phyloP scores from a whole-genome alignment of 2,888 invertebrate genomes.

The Stomorhina lunata region DNA sequence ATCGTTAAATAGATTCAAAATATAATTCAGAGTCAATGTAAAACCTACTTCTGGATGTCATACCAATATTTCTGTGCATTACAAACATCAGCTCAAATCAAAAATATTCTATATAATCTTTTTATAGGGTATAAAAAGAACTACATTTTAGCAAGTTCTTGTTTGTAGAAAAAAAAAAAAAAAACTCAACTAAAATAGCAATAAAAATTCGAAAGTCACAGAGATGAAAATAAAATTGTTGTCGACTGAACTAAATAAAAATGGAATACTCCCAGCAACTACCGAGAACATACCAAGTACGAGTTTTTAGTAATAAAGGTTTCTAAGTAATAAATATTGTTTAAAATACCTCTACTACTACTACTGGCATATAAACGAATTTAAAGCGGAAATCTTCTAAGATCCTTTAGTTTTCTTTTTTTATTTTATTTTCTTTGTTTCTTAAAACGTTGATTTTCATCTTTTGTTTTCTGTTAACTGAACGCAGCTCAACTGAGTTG shows the following conservation, averaged over 20 bases:
- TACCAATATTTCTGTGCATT: no score
- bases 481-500: not conserved
- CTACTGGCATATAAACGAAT: not conserved
- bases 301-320: constrained; percentile 7
- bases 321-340: constrained; percentile 21
- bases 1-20: no score
- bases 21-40: no score
- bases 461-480: not conserved
- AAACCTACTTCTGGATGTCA: no score
- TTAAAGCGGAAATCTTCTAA: constrained; percentile 28
- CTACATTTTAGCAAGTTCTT: constrained; percentile 6
- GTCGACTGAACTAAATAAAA: constrained; percentile 10
- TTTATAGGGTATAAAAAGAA: not conserved
- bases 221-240: constrained; percentile 2
- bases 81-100: no score
- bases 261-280: no score
- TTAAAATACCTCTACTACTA: not conserved
- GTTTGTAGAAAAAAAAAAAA: constrained; percentile 3
- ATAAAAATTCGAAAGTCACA: constrained; percentile 33
- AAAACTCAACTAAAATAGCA: constrained; percentile 8
- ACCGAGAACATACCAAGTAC: not conserved
- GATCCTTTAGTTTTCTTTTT: not conserved
- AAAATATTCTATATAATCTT: no score
- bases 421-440: not conserved
- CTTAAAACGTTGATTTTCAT: not conserved